phyloP scores from a whole-genome alignment of 2,797 vertebrate genomes.

The Poecile montanus region DNA sequence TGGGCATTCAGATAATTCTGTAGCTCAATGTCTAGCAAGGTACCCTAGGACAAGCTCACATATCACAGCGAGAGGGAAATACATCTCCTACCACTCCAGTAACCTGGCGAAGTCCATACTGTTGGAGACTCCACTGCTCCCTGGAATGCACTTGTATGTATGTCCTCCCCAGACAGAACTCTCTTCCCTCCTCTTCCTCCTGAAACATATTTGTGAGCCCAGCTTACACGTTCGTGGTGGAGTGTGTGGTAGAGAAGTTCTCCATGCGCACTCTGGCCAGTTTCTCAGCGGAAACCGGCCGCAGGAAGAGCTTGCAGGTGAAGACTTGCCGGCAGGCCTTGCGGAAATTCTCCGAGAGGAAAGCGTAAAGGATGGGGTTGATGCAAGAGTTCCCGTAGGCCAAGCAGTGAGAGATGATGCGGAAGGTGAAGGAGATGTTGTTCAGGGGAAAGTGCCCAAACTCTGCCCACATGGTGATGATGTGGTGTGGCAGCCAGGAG shows the following conservation, averaged over 20 bases:
- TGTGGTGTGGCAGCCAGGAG: conserved; percentile 87
- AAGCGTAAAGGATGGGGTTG: conserved; percentile 87
- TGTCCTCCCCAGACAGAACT: background rate
- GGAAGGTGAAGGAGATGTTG: conserved; percentile 80
- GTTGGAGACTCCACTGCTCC: background rate
- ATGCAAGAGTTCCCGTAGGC: conserved; percentile 87
- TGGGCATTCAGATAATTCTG: background rate
- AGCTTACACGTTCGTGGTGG: conserved; percentile 76
- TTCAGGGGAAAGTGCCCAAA: conserved; percentile 84
- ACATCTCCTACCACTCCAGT: background rate
- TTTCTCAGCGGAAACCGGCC: conserved; percentile 37
- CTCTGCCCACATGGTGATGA: conserved; percentile 87
- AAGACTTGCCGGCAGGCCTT: conserved; percentile 81
- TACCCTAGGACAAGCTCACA: background rate
- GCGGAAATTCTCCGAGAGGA: conserved; percentile 86
- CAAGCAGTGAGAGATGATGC: conserved; percentile 84
- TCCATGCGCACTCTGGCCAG: conserved; percentile 78
- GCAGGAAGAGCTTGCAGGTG: conserved; percentile 62
- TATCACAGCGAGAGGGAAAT: background rate
- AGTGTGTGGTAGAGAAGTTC: conserved; percentile 82
- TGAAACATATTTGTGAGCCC: background rate
- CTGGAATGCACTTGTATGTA: background rate
- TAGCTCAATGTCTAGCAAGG: background rate
- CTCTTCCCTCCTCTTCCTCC: background rate
- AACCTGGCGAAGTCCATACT: background rate